Evolutionary conservation across 2,113 vertebrate genomes (phyloP), one percentile per base, ranked within the genome.

Genomic region (Aptenodytes patagonicus): DNA sequence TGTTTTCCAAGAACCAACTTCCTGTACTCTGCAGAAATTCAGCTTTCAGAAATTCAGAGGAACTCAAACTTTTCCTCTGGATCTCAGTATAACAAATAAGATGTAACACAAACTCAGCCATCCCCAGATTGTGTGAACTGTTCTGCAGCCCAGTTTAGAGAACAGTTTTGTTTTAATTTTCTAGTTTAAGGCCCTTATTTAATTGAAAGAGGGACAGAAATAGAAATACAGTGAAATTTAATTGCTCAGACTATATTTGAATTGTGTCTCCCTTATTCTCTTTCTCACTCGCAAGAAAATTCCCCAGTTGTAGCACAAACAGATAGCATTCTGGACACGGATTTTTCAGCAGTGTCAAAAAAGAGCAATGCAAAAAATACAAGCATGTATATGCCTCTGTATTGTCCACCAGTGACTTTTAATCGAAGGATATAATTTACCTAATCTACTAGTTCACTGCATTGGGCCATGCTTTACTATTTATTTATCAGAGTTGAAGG

Each of bases 251-350:
- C 29, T 51, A 8, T 42, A 71, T 29, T 76, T 64, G 14, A 76
- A 60, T 75, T 54, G 19, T 36, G 10, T 55, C 26, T 76, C 29
- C 8, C 26, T 86, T 58, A 25, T 29, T 76, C n/a, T 20, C 17
- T 64, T 83, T 60, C 32, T 81, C 0, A 0, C 6, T 64, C 2
- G 0, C 32, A 69, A 58, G 22, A 65, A 60, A 80, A 47, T 26
- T 76, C 24, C 36, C 36, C 66, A 34, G 8, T 11, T 71, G 52
- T 47, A 81, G 55, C 17, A 78, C 2, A 17, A 28, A 22, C 3
- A 71, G 57, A 71, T 8, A 54, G 3, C 46, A 62, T 86, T 89
- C 26, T 24, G 24, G 25, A 87, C 36, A 73, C 7, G 47, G 10
- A 42, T 64, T 71, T 84, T 84, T 71, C 49, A n/a, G 11, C 7